These are phyloP conservation scores for Rhabdomys dilectus DNA, from an alignment of 2,113 vertebrate species.

Conservation along the genomic window DNA sequence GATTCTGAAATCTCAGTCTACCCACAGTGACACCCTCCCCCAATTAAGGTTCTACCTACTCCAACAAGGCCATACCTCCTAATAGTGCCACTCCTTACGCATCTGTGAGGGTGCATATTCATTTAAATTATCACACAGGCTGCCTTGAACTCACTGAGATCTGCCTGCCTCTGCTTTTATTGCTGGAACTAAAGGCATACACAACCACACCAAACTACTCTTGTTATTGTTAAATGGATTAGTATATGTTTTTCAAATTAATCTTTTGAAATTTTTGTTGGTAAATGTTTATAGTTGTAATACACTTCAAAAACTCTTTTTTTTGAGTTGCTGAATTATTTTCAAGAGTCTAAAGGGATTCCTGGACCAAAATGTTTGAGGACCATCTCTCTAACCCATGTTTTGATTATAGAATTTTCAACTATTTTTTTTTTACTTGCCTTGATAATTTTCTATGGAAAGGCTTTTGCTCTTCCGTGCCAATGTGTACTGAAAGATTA, in stretches of 20 bases:
- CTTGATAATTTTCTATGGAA: conserved; percentile 37
- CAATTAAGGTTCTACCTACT: too few species aligned
- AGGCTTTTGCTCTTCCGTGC: not conserved
- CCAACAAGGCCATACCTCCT: not conserved
- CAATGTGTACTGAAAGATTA: conserved; percentile 30
- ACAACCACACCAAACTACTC: not conserved
- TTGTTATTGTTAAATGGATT: not conserved
- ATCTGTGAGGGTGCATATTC: not conserved
- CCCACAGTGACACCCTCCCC: not conserved
- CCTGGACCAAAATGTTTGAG: not conserved
- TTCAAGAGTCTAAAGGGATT: not conserved
- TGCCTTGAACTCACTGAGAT: not conserved
- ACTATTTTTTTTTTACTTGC: not conserved
- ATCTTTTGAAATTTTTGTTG: conserved; percentile 33
- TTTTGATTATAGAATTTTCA: conserved; percentile 5
- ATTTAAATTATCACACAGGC: not conserved
- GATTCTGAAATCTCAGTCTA: not conserved
- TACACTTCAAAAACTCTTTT: not conserved
- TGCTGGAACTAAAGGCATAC: not conserved
- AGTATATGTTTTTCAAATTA: not conserved
- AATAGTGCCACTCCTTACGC: not conserved
- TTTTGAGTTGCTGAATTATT: not conserved
- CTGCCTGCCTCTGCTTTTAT: not conserved
- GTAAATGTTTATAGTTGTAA: not conserved
- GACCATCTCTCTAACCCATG: not conserved